Evolutionary conservation across 2,113 vertebrate genomes (phyloP).

Genomic region (Nansenia antarctica): DNA sequence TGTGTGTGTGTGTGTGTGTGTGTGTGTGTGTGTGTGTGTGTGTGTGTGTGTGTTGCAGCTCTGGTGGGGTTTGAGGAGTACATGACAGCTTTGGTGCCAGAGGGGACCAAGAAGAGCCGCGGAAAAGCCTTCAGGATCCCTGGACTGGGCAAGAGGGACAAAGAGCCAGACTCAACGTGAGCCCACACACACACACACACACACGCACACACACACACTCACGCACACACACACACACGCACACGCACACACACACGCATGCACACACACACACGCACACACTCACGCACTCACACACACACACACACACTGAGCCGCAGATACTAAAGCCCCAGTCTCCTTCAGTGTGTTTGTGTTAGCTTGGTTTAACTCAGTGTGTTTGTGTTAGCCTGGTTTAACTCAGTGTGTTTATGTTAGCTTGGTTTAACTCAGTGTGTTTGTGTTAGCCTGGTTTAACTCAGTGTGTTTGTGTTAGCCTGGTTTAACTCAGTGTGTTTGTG

Average conservation of each 20-base stretch:
- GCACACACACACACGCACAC: no score
- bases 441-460: background rate
- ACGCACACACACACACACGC: background rate
- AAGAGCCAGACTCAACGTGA: slow-evolving; percentile 83
- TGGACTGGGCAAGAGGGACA: slow-evolving; percentile 85
- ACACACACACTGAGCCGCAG: background rate
- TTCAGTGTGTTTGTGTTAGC: background rate
- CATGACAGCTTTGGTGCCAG: slow-evolving; percentile 63
- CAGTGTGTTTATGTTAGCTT: slow-evolving; percentile 7
- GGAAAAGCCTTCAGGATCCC: slow-evolving; percentile 90
- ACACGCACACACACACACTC: background rate
- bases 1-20: no score
- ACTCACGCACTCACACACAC: background rate
- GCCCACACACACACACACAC: background rate
- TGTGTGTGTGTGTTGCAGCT: slow-evolving; percentile 63
- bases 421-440: slow-evolving; percentile 8
- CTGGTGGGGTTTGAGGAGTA: slow-evolving; percentile 85
- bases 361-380: no score
- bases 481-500: slow-evolving; percentile 10
- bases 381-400: background rate
- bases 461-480: slow-evolving; percentile 1
- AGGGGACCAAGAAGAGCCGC: slow-evolving; percentile 84
- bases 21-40: slow-evolving; percentile 10
- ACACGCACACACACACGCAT: no score
- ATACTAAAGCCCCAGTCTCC: background rate